Percentiles rank a stretch among this genome's conserved stretches.
phyloP scores from a whole-genome alignment of 2,113 vertebrate genomes.

The Sisor rabdophorus region DNA sequence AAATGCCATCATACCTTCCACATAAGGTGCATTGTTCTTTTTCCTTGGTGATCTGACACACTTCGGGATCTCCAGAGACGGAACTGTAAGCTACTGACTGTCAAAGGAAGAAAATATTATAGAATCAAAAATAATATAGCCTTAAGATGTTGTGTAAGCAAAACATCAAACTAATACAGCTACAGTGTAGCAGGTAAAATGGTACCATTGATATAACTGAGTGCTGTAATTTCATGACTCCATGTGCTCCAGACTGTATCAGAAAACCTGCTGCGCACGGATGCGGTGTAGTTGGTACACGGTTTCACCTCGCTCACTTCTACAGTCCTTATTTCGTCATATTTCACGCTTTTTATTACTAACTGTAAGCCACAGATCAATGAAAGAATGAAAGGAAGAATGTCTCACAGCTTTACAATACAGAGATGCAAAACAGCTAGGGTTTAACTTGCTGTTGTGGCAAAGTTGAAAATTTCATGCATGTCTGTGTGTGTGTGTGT shows the following conservation, averaged over 20 bases:
- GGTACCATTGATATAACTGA: conserved; percentile 27
- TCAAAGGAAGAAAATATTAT: background rate
- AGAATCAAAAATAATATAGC: background rate
- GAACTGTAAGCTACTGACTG: conserved; percentile 23
- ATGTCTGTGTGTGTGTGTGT: too few species aligned
- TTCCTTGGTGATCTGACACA: background rate
- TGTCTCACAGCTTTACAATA: background rate
- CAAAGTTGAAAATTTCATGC: too few species aligned
- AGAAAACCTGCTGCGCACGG: background rate
- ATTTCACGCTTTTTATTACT: background rate
- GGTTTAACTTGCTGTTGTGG: background rate
- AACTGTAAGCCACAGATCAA: background rate
- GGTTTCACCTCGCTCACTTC: conserved; percentile 3
- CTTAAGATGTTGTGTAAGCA: background rate
- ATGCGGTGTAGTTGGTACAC: conserved; percentile 18
- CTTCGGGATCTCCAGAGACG: conserved; percentile 29
- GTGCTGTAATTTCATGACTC: background rate
- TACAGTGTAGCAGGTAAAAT: background rate
- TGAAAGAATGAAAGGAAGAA: background rate
- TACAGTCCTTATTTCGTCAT: too few species aligned
- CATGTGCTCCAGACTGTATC: conserved; percentile 15
- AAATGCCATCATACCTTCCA: conserved; percentile 27
- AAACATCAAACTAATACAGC: background rate
- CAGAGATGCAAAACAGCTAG: background rate
- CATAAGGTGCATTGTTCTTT: conserved; percentile 29